Evolutionary conservation across 2,113 vertebrate genomes (phyloP).

Genomic region (Nasalis larvatus): DNA sequence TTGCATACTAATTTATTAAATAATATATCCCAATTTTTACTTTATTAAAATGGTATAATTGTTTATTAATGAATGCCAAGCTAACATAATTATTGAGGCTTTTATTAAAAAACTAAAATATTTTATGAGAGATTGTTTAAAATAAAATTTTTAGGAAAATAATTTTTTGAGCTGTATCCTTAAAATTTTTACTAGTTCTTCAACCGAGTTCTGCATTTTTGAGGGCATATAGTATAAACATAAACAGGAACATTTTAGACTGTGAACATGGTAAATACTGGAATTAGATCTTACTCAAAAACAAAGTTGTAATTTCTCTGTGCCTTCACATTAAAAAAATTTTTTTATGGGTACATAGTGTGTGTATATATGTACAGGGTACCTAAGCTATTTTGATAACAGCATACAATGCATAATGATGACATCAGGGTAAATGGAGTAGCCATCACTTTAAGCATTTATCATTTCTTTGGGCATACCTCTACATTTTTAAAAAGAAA

Average conservation of each 20-base stretch:
- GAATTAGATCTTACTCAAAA: neutral
- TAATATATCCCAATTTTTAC: neutral
- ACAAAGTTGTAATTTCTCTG: neutral
- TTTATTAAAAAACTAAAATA: conserved; percentile 40
- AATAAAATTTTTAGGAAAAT: neutral
- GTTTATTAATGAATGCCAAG: neutral
- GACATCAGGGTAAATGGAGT: too few species aligned
- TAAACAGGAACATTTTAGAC: neutral
- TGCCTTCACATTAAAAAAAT: conserved; percentile 15
- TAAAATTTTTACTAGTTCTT: neutral
- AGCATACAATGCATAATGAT: too few species aligned
- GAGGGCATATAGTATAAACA: neutral
- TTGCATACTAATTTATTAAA: neutral
- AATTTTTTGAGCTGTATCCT: neutral
- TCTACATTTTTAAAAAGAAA: conserved; percentile 20
- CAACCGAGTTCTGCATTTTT: neutral
- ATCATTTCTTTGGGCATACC: neutral
- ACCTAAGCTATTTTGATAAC: too few species aligned
- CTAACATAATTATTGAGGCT: neutral
- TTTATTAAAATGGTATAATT: conserved; percentile 16
- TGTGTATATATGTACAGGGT: too few species aligned
- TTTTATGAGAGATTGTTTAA: neutral
- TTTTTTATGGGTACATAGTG: neutral
- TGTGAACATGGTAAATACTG: neutral
- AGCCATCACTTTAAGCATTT: too few species aligned